Base-by-base conservation (phyloP, 92 coral and sea anemone species). In the Palythoa heliodiscus region DNA sequence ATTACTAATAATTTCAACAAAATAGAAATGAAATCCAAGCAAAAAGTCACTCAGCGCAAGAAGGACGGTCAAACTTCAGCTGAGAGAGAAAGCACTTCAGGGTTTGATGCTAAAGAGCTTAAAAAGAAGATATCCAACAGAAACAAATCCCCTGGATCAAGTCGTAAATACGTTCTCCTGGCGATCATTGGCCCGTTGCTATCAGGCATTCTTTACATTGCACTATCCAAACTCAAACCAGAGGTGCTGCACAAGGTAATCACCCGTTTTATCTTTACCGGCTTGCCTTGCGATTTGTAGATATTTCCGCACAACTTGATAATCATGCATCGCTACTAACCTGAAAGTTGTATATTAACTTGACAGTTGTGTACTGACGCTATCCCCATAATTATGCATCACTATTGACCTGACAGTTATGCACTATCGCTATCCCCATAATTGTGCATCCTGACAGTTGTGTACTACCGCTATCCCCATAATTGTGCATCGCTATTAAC, bases 21-120 rank as follows among this genome's bases (percentile, higher is more conserved):
- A 29, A 29, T 60, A 80, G 84, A 67, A 66, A 80, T 80, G 84
- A 80, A 80, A 64, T 64, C 11, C 75, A 80, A 63, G 73, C 84
- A 66, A 3, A 80, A 66, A 66, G 16, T 25, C 20, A 64, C 58
- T 5, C 84, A 19, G 1, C 72, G 60, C 15, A 13, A 43, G 13
- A 80, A 66, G 39, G 74, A 80, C 23, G 43, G 53, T 25, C 66
- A 37, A 24, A 12, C 83, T 19, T 10, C 47, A 61, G 11, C 38
- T 11, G 73, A 80, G 73, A 80, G 47, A 74, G 39, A 53, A 68
- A n/a, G 22, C 40, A 14, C 7, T 16, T 47, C 74, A 80, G 43
- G n/a, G 14, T 1, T 10, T 19, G 66, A 48, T 12, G 22, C 22
- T 14, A 80, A 80, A 48, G 84, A 48, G 29, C 50, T 64, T n/a